Conservation (phyloP, 2,888 invertebrate genomes). For the Lycaena phlaeas region DNA sequence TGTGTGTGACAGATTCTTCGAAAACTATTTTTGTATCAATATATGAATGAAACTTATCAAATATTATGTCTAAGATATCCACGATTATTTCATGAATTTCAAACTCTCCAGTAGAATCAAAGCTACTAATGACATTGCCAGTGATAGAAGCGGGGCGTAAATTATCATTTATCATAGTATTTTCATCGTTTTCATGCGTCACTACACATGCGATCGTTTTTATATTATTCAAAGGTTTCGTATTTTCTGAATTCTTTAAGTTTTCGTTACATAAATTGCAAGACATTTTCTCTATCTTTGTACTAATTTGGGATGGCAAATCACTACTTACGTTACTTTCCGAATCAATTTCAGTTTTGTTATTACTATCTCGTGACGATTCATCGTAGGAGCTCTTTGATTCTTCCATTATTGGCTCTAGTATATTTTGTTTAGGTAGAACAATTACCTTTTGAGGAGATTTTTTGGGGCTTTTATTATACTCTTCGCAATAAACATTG, state of each 20-base stretch:
- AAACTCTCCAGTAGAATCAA: slow-evolving; percentile 56
- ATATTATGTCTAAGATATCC: slow-evolving; percentile 37
- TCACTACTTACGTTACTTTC: neutral
- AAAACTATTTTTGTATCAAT: slow-evolving; percentile 10
- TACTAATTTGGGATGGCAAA: neutral
- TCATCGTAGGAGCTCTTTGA: slow-evolving; percentile 58
- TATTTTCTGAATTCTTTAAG: too few relatives aligned
- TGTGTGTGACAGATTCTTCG: neutral
- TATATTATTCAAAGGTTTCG: too few relatives aligned
- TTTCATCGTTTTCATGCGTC: slow-evolving; percentile 1
- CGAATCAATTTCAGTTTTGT: slow-evolving; percentile 3
- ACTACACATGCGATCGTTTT: too few relatives aligned
- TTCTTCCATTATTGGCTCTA: slow-evolving; percentile 64
- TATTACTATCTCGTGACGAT: slow-evolving; percentile 31
- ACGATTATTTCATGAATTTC: slow-evolving; percentile 50
- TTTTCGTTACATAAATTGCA: too few relatives aligned
- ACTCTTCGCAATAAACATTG: slow-evolving; percentile 56
- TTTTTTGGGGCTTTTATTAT: slow-evolving; percentile 33
- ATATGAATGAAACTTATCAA: slow-evolving; percentile 34
- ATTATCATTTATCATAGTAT: slow-evolving; percentile 18
- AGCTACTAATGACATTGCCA: slow-evolving; percentile 37
- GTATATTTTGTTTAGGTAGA: slow-evolving; percentile 23
- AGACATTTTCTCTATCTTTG: slow-evolving; percentile 1
- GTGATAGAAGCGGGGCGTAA: slow-evolving; percentile 27
- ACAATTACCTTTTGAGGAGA: slow-evolving; percentile 37